Percentiles rank a stretch among this genome's conserved stretches.
Evolutionary conservation across 2,797 vertebrate species (phyloP).

Genomic region (Chiloscyllium punctatum): DNA sequence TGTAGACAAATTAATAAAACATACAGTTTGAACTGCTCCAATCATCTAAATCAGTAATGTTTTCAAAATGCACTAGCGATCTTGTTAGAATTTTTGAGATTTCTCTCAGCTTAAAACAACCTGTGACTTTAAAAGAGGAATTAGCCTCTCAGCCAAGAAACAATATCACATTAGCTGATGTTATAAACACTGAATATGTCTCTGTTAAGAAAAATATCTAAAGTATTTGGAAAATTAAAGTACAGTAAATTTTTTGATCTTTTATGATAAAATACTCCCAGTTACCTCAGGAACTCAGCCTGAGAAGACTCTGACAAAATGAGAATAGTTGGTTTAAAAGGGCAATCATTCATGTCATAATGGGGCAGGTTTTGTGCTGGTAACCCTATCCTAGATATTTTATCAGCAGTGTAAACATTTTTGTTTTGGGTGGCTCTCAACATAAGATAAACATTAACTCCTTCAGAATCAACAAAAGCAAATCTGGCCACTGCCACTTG

Average conservation of each 20-base stretch:
- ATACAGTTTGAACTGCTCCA: constrained; percentile 17
- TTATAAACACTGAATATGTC: background rate
- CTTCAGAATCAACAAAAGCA: too few species aligned
- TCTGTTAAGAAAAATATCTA: background rate
- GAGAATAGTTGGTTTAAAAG: background rate
- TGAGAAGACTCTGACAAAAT: background rate
- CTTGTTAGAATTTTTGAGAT: constrained; percentile 19
- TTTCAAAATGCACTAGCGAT: background rate
- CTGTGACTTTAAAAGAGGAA: background rate
- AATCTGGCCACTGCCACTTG: too few species aligned
- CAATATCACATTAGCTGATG: background rate
- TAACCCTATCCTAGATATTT: background rate
- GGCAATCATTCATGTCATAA: background rate
- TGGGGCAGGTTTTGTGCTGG: background rate
- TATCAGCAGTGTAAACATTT: background rate
- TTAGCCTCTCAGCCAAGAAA: background rate
- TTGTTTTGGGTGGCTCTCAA: too few species aligned
- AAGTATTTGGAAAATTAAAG: background rate
- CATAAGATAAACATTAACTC: too few species aligned
- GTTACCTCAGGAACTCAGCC: background rate
- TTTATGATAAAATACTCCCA: background rate
- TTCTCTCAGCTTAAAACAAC: background rate
- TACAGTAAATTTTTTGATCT: background rate
- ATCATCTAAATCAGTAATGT: constrained; percentile 10
- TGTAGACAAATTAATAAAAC: constrained; percentile 42